These are phyloP conservation scores for Vespertilio murinus DNA, from an alignment of 2,797 vertebrate genomes.

Conservation along the genomic window DNA sequence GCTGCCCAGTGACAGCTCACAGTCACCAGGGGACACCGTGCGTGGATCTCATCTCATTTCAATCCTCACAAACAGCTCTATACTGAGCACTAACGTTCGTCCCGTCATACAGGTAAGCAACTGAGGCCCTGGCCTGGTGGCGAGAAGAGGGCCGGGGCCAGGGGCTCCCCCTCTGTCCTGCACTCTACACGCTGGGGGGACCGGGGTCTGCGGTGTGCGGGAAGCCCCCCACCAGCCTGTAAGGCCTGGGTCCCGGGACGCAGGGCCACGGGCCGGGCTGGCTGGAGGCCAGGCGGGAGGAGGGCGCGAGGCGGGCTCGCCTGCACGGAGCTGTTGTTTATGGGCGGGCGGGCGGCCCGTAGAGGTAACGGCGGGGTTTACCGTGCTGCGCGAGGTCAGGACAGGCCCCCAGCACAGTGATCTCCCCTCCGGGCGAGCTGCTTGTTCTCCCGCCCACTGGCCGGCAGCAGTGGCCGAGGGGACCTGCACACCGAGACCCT, in stretches of 20 bases:
- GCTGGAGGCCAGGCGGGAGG: conserved; percentile 17
- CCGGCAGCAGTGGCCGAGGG: conserved; percentile 66
- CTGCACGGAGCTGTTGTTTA: conserved; percentile 76
- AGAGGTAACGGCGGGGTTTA: conserved; percentile 74
- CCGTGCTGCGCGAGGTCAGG: conserved; percentile 53
- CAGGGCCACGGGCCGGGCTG: neutral
- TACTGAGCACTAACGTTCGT: rapidly evolving
- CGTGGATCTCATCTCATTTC: neutral
- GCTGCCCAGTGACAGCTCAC: neutral
- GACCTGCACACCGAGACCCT: conserved; percentile 54
- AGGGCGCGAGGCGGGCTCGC: conserved; percentile 38
- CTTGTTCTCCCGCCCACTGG: conserved; percentile 78
- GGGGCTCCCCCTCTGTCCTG: neutral
- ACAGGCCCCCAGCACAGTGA: conserved; percentile 73
- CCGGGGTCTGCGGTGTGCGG: neutral
- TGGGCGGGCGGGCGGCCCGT: conserved; percentile 69
- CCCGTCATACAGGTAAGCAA: neutral
- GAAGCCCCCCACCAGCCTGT: neutral
- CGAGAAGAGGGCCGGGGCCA: neutral
- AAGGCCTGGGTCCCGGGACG: neutral
- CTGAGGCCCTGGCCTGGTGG: neutral
- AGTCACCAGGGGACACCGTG: rapidly evolving
- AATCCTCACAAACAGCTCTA: rapidly evolving
- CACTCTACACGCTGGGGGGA: neutral
- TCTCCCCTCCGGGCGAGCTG: conserved; percentile 75